Evolutionary conservation across 2,113 vertebrate genomes (phyloP).

Genomic region (Mustela nigripes): DNA sequence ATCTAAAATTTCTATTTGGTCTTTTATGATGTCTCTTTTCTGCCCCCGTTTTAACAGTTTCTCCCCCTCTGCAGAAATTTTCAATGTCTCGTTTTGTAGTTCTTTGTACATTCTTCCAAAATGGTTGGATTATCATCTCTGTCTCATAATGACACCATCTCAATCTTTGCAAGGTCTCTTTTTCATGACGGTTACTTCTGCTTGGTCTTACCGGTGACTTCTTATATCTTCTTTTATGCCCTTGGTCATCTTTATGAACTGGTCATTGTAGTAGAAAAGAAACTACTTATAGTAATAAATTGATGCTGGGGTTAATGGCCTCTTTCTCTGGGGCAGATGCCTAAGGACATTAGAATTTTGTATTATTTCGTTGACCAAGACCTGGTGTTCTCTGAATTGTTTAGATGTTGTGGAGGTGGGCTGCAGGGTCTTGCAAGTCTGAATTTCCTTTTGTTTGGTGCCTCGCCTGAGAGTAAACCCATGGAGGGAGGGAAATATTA

Average conservation of each 20-base stretch:
- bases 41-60: neutral
- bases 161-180: neutral
- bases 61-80: neutral
- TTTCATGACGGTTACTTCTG: neutral
- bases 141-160: neutral
- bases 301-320: neutral
- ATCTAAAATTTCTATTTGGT: neutral
- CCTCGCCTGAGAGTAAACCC: neutral
- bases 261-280: no score
- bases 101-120: neutral
- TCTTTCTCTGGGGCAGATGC: no score
- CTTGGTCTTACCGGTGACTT: neutral
- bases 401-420: neutral
- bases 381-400: fast-evolving
- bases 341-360: neutral
- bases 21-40: neutral
- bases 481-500: no score
- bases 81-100: neutral
- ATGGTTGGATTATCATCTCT: neutral
- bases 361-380: neutral
- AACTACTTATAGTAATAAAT: neutral
- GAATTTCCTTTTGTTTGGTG: neutral
- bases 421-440: no score
- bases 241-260: neutral
- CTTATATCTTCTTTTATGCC: neutral